Base-by-base conservation (phyloP, 2,888 invertebrate species). In the Sphecodes monilicornis region DNA sequence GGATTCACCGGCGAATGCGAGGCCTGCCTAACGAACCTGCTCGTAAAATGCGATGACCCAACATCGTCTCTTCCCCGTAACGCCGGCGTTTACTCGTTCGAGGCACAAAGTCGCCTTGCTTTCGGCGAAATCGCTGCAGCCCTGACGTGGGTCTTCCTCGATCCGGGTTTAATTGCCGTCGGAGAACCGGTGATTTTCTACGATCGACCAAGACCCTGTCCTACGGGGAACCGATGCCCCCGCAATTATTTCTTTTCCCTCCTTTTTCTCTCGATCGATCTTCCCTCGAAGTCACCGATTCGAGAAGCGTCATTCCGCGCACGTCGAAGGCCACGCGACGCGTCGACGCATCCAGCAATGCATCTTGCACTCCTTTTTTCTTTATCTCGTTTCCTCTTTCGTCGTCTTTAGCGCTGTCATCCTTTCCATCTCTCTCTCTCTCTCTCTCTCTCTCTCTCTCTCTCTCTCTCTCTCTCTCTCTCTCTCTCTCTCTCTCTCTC, bases 291-390 rank as follows among this genome's bases (percentile, higher is more conserved):
- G 76, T 80, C 72, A 60, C 82, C 84, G 88, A 87, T 84, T 85
- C 88, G 85, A 39, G 64, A 36, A 32, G 86, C 88, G 88, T 90
- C 90, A 92, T 92, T 92, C 92, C 85, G 86, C 86, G 86, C 92
- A 91, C 92, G 92, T 92, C 92, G 92, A 92, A 92, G 92, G 92
- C 91, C 92, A 92, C 92, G 92, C 92, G 92, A 91, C 90, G 89
- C 78, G 87, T 90, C 76, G 71, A 43, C 80, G 81, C 80, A 73
- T 82, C 77, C 60, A 72, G 69, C 78, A 26, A 70, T 66, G 57
- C 26, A 29, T 60, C 60, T 29, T 60, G 60, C 29, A 60, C 60
- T 60, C 60, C 26, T 39, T 29, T 32, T 68, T 50, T 10, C 50
- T 50, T n/a, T n/a, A 3, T 50, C 10, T n/a, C 50, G 8, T 50